These are phyloP conservation scores for Pavo muticus DNA, from an alignment of 2,113 vertebrate species.

Conservation along the genomic window DNA sequence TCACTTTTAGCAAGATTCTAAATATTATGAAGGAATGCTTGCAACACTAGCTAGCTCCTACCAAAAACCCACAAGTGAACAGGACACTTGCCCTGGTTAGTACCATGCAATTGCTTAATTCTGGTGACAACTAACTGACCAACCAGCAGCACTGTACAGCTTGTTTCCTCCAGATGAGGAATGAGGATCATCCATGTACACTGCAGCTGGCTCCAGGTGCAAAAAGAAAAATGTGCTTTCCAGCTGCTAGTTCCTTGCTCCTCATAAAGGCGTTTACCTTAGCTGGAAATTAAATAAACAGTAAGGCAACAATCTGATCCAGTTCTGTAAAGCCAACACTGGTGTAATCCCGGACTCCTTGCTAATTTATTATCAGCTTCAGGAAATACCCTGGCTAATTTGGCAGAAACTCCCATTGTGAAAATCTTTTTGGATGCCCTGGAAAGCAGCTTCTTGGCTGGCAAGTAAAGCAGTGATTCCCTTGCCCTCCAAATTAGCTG, in stretches of 20 bases:
- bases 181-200: neutral
- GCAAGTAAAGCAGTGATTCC: neutral
- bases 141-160: neutral
- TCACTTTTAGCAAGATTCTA: neutral
- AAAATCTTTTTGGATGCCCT: neutral
- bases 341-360: neutral
- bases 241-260: neutral
- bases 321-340: neutral
- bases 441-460: slow-evolving; percentile 26
- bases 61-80: neutral
- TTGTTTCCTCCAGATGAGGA: neutral
- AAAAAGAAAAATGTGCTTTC: neutral
- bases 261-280: slow-evolving; percentile 6
- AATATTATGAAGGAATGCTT: neutral
- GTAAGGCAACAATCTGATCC: neutral
- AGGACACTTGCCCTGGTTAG: neutral
- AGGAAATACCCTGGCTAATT: slow-evolving; percentile 35
- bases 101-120: neutral
- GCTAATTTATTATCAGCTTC: slow-evolving; percentile 13
- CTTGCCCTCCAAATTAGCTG: slow-evolving; percentile 14
- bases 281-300: slow-evolving; percentile 26
- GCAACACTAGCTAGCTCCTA: neutral
- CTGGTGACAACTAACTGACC: neutral
- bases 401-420: neutral
- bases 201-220: neutral